Conservation (phyloP, 2,113 vertebrate species). For the Muscicapa adusta region DNA sequence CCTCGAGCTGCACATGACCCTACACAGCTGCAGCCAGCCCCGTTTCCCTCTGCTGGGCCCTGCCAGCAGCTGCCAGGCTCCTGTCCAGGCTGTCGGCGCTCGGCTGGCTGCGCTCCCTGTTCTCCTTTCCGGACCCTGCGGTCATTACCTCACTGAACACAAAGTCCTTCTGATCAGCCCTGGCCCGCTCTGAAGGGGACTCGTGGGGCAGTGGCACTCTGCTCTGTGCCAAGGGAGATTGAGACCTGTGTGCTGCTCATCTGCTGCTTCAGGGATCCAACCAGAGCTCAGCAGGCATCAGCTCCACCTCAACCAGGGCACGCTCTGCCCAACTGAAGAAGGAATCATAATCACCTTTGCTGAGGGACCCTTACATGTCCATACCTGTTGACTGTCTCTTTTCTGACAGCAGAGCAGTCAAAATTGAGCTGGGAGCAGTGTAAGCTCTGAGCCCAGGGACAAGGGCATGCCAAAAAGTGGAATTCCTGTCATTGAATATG, state of each 20-base stretch:
- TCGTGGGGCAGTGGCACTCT: background rate
- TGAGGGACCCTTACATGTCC: background rate
- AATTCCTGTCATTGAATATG: conserved; percentile 55
- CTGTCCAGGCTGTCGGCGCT: fast-evolving
- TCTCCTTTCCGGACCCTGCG: background rate
- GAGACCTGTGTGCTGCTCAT: background rate
- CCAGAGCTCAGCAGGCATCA: background rate
- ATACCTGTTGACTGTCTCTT: background rate
- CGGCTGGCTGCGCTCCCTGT: background rate
- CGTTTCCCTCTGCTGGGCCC: background rate
- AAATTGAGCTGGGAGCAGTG: conserved; percentile 30
- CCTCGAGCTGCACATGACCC: background rate
- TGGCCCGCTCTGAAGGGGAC: background rate
- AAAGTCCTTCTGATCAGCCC: background rate
- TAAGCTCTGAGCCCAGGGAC: conserved; percentile 9
- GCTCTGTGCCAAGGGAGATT: background rate
- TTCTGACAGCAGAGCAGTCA: conserved; percentile 23
- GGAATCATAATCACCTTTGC: background rate
- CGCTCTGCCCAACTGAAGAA: fast-evolving
- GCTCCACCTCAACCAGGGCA: background rate
- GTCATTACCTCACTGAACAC: conserved; percentile 39
- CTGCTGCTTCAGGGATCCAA: background rate
- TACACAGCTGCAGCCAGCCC: background rate
- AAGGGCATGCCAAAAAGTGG: conserved; percentile 33
- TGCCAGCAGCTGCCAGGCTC: background rate